Evolutionary conservation across 2,797 vertebrate species (phyloP), one percentile per base, ranked within the genome.

Genomic region (Pipistrellus pipistrellus): DNA sequence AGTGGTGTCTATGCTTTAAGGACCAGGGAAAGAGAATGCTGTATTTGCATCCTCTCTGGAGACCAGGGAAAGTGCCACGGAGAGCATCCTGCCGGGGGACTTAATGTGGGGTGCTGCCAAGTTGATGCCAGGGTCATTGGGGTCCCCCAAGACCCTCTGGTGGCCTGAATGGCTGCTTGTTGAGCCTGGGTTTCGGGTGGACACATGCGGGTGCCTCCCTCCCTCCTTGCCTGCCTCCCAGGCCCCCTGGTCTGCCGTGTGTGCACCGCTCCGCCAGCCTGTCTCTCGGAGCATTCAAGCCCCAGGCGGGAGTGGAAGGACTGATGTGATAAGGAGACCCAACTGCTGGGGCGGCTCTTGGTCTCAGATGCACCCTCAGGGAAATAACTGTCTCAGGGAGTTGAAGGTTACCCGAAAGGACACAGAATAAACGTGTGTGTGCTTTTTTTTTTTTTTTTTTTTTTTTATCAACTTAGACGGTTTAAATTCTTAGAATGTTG

Each of bases 21-120:
- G 57, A 4, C 55, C 6, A 0, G 35, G 35, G 8, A 0, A 2
- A 8, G 15, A 75, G 5, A 10, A 2, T 20, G 3, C 1, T 32
- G 1, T 78, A 2, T 83, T 64, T 55, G 23, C 20, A 18, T 75
- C 69, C 1, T 68, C 20, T 25, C 21, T 48, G 1, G 18, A 38
- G 62, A 55, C 27, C 59, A 1, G 27, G 20, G 4, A 14, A 30
- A 38, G 14, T 25, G 20, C 27, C 48, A 9, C 17, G 0, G 6
- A 51, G 2, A 23, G 10, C 20, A 9, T 25, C n/a, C 25, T 8
- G 23, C 46, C 44, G 0, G 0, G 13, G 30, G 27, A 5, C 11
- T 59, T 23, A 21, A 2, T 21, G 18, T 30, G 0, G 1, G 30
- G 4, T 7, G 15, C 14, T 30, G 41, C 66, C 30, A 30, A 5